Conservation (phyloP, 2,113 vertebrate species). For the Petroica traversi region DNA sequence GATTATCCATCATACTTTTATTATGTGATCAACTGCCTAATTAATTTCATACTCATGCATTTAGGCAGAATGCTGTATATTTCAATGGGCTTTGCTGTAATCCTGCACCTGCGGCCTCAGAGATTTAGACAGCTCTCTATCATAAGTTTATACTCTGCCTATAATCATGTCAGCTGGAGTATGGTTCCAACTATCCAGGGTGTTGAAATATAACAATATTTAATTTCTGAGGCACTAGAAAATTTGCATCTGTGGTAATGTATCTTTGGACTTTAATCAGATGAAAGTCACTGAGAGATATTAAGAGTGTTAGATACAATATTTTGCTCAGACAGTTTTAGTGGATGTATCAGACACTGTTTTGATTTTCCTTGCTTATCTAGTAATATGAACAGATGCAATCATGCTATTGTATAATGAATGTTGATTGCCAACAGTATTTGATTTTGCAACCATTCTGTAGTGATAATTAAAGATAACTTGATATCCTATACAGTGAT, state of each 20-base stretch:
- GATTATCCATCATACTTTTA: conserved; percentile 77
- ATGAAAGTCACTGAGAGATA: conserved; percentile 77
- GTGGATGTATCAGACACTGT: conserved; percentile 74
- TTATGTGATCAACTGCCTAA: conserved; percentile 82
- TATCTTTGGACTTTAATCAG: conserved; percentile 81
- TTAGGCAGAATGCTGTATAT: conserved; percentile 73
- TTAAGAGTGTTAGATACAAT: conserved; percentile 78
- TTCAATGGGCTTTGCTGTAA: conserved; percentile 77
- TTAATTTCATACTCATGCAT: conserved; percentile 78
- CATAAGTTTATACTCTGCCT: conserved; percentile 68
- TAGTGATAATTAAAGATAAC: conserved; percentile 82
- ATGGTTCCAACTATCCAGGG: conserved; percentile 66
- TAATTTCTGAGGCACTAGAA: conserved; percentile 75
- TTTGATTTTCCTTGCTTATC: conserved; percentile 80
- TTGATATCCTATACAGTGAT: conserved; percentile 69
- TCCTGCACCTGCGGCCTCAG: conserved; percentile 81
- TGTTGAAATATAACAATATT: conserved; percentile 70
- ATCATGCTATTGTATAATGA: conserved; percentile 79
- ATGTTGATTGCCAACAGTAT: conserved; percentile 79
- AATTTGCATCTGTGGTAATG: conserved; percentile 77
- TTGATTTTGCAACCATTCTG: conserved; percentile 77
- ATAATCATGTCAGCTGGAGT: conserved; percentile 74
- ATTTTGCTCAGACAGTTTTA: conserved; percentile 80
- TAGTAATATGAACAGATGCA: conserved; percentile 81
- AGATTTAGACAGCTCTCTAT: conserved; percentile 73